Conservation (phyloP, 2,797 vertebrate species). For the Bufotes viridis region DNA sequence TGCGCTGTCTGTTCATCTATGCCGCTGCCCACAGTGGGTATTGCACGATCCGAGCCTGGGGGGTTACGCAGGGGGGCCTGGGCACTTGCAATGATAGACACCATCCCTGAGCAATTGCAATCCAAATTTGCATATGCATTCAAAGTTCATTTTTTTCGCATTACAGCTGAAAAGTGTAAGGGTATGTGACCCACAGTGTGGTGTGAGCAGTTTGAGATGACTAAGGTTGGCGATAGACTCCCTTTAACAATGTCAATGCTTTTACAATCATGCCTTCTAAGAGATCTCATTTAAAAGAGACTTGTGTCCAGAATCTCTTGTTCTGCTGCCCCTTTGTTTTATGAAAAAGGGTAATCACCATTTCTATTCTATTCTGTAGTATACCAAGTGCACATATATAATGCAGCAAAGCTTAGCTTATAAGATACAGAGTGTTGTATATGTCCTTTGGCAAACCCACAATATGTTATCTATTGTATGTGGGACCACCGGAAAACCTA, state of each 20-base stretch:
- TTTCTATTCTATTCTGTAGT: background rate
- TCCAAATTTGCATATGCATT: too few species aligned
- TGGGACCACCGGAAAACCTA: background rate
- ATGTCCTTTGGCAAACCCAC: background rate
- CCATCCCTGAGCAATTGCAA: too few species aligned
- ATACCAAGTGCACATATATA: background rate
- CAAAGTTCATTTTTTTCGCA: too few species aligned
- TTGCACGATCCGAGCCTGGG: too few species aligned
- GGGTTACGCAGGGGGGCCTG: too few species aligned
- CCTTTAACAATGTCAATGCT: slow-evolving; percentile 13
- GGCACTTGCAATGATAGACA: too few species aligned
- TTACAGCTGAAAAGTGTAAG: too few species aligned
- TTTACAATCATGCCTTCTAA: slow-evolving; percentile 39
- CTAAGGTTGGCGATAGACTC: background rate
- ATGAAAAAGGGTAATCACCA: slow-evolving; percentile 29
- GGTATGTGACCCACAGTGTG: too few species aligned
- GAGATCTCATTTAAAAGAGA: slow-evolving; percentile 41
- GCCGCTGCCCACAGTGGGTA: too few species aligned
- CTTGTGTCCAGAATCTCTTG: slow-evolving; percentile 26
- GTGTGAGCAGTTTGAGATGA: too few species aligned
- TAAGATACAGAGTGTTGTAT: background rate
- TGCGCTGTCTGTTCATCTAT: too few species aligned
- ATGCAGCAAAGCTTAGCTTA: background rate
- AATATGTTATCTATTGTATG: background rate
- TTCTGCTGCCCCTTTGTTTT: slow-evolving; percentile 15